Percentiles rank a stretch among this genome's conserved stretches.
These are phyloP conservation scores for Tychaedon coryphoeus DNA, from an alignment of 2,113 vertebrate species.

Conservation along the genomic window DNA sequence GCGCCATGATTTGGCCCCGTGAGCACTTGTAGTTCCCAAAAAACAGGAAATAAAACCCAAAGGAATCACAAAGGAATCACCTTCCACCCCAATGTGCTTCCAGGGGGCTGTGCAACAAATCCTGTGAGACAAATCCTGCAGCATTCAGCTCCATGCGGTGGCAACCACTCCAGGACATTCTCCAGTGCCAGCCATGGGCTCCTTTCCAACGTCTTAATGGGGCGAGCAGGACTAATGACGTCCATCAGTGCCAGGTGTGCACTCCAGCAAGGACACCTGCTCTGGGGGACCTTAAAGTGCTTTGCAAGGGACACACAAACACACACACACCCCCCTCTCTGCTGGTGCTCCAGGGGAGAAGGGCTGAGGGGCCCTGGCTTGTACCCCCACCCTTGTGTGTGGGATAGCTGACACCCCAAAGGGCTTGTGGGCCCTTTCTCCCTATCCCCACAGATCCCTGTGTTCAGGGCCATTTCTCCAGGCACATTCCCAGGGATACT, in stretches of 20 bases:
- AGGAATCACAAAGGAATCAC: background rate
- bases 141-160: rapidly evolving
- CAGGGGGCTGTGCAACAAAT: background rate
- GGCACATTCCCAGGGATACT: rapidly evolving
- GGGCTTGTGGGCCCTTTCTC: background rate
- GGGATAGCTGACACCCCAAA: background rate
- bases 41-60: background rate
- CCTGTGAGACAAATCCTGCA: background rate
- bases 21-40: background rate
- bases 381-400: background rate
- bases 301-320: background rate
- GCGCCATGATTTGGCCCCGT: background rate
- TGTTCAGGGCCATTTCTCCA: background rate
- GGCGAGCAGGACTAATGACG: rapidly evolving
- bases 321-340: rapidly evolving
- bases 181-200: background rate
- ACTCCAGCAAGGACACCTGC: background rate
- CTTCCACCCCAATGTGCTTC: rapidly evolving
- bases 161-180: rapidly evolving
- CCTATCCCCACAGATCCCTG: rapidly evolving
- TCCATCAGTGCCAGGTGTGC: background rate
- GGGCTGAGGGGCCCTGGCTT: background rate
- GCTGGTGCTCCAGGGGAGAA: background rate
- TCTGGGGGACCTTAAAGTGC: conserved; percentile 34
- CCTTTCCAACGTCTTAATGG: background rate